These are phyloP conservation scores for Ptychadena robeensis DNA, from an alignment of 2,797 vertebrate species.

Conservation along the genomic window DNA sequence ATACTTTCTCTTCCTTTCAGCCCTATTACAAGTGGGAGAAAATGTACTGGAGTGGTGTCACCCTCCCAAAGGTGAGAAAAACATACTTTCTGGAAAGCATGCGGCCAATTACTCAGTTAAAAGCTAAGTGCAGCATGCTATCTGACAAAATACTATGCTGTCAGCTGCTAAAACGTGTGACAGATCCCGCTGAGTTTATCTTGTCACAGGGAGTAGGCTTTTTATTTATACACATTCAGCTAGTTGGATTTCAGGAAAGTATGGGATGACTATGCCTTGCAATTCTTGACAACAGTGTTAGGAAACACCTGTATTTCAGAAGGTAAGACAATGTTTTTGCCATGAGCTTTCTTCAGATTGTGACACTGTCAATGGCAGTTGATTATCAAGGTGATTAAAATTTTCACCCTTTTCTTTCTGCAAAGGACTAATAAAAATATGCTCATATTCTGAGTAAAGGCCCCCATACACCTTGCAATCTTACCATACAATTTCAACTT, in stretches of 20 bases:
- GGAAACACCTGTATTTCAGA: constrained; percentile 3
- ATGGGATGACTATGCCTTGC: neutral
- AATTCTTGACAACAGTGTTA: constrained; percentile 13
- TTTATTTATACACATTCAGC: neutral
- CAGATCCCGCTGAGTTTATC: constrained; percentile 17
- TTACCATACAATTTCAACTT: too few species aligned
- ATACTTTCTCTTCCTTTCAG: constrained; percentile 81
- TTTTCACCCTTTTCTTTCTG: neutral
- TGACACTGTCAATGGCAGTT: neutral
- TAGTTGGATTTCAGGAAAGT: constrained; percentile 3
- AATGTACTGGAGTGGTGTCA: constrained; percentile 78
- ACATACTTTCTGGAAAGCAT: constrained; percentile 74
- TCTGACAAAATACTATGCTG: constrained; percentile 76
- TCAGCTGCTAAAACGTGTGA: constrained; percentile 66
- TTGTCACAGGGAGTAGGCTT: constrained; percentile 24
- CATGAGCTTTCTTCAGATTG: neutral
- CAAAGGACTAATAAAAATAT: too few species aligned
- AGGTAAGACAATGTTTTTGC: neutral
- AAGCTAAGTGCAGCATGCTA: constrained; percentile 72
- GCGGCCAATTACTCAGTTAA: constrained; percentile 72
- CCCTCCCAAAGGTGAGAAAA: constrained; percentile 73
- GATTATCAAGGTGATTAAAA: neutral
- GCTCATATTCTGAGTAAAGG: too few species aligned
- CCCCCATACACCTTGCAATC: too few species aligned
- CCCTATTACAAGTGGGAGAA: constrained; percentile 75